Conservation (phyloP, 35 echinoderm and acorn worm genomes). For the Ptychodera flava region DNA sequence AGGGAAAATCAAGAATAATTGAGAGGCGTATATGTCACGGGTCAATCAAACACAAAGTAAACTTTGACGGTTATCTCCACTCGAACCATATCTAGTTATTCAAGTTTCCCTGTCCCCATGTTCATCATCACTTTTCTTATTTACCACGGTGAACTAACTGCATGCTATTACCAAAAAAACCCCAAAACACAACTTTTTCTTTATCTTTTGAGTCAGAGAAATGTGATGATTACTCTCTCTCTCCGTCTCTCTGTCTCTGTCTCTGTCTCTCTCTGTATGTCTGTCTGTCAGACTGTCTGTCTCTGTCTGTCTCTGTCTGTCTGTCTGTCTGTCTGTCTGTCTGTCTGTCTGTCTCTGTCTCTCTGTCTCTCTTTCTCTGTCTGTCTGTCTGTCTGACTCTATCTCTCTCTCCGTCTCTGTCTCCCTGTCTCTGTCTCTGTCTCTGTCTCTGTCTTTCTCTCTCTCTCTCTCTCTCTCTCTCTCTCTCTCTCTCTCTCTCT, state of each 20-base stretch:
- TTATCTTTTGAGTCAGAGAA: no score
- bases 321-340: conserved; percentile 8
- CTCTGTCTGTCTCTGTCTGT: neutral
- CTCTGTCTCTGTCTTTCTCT: conserved; percentile 15
- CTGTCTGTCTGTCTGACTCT: conserved; percentile 7
- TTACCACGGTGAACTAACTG: no score
- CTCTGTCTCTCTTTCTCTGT: neutral
- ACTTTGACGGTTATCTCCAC: no score
- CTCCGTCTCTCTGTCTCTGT: neutral
- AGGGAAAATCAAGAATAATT: no score
- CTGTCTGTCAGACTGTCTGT: neutral
- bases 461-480: conserved; percentile 5
- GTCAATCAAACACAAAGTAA: no score
- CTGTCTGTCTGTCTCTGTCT: conserved; percentile 1
- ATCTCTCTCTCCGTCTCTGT: neutral
- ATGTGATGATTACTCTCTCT: neutral
- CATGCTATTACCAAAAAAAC: no score
- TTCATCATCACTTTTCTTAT: no score
- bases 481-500: neutral
- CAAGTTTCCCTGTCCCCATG: no score
- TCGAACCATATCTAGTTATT: no score
- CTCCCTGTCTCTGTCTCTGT: conserved; percentile 10
- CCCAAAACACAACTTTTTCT: no score
- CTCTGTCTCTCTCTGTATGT: neutral
- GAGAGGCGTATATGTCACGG: no score